A percentile compares a stretch with the other conserved stretches of the same genome.
Conservation (phyloP, 2,888 invertebrate genomes). For the Hirtodrosophila confusa region DNA sequence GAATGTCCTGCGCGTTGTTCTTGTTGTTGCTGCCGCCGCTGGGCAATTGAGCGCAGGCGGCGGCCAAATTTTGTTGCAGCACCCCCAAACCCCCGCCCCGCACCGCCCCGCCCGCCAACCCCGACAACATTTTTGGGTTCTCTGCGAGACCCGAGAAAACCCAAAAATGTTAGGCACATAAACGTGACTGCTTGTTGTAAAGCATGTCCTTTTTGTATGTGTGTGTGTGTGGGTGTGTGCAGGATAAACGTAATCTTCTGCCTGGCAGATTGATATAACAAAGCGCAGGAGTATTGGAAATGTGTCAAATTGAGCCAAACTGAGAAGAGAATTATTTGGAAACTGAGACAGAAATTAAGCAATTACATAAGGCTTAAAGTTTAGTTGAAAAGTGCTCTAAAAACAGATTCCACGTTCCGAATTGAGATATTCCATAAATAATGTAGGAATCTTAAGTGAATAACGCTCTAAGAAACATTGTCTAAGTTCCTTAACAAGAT, state of each 20-base stretch:
- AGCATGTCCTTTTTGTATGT: neutral
- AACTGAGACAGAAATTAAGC: no score
- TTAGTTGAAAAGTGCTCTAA: no score
- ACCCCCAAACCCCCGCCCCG: no score
- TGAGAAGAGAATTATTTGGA: conserved; percentile 3
- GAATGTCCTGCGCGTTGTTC: conserved; percentile 8
- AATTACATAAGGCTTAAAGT: no score
- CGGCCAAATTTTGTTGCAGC: conserved; percentile 37
- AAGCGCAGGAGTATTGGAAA: conserved; percentile 48
- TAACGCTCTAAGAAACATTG: no score
- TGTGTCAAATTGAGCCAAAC: conserved; percentile 62
- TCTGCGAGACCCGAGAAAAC: conserved; percentile 6
- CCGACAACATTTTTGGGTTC: conserved; percentile 17
- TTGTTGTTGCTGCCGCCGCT: conserved; percentile 17
- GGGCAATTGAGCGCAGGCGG: conserved; percentile 55
- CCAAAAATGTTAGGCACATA: conserved; percentile 27
- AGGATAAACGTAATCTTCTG: conserved; percentile 24
- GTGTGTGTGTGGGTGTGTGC: conserved; percentile 9
- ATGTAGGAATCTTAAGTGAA: no score
- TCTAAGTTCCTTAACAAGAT: no score
- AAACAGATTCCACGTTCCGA: no score
- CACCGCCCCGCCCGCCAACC: neutral
- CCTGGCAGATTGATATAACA: conserved; percentile 32
- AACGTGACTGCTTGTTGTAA: conserved; percentile 32
- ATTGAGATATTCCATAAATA: no score